Evolutionary conservation across 2,888 invertebrate species (phyloP).

Genomic region (Harpagoxenus sublaevis): DNA sequence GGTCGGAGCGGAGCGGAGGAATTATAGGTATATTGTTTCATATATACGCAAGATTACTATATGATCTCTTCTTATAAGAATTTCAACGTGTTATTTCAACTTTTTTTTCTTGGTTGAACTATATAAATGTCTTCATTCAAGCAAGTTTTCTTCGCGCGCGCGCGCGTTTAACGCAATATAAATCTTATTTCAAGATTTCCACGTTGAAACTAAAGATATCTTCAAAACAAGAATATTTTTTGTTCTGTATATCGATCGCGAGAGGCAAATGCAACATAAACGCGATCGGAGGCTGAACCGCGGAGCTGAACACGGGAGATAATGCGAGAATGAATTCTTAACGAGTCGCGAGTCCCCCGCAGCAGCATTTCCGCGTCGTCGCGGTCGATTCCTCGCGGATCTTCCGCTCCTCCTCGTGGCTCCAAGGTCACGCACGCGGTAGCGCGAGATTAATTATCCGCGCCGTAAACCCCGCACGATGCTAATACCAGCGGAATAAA

Average conservation of each 20-base stretch:
- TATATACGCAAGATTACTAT: too few relatives aligned
- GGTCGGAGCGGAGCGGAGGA: background rate
- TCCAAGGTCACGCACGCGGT: conserved; percentile 33
- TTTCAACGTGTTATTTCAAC: too few relatives aligned
- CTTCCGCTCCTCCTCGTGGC: background rate
- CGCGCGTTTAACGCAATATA: too few relatives aligned
- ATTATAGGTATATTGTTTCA: too few relatives aligned
- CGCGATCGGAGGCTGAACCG: background rate
- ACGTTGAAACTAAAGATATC: too few relatives aligned
- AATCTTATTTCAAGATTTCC: too few relatives aligned
- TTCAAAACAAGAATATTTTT: too few relatives aligned
- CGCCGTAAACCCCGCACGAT: conserved; percentile 18
- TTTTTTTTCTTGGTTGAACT: too few relatives aligned
- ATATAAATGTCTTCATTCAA: too few relatives aligned
- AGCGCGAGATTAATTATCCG: conserved; percentile 43
- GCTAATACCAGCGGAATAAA: conserved; percentile 27
- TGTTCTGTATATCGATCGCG: background rate
- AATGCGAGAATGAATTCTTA: background rate
- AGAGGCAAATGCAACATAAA: background rate
- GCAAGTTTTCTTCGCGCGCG: too few relatives aligned
- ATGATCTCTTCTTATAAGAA: too few relatives aligned
- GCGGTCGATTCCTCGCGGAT: conserved; percentile 9
- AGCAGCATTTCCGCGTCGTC: conserved; percentile 19
- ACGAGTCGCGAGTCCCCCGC: background rate
- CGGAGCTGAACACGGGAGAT: background rate